Conservation (phyloP, 2,797 vertebrate species). For the Pangasius mekongensis region DNA sequence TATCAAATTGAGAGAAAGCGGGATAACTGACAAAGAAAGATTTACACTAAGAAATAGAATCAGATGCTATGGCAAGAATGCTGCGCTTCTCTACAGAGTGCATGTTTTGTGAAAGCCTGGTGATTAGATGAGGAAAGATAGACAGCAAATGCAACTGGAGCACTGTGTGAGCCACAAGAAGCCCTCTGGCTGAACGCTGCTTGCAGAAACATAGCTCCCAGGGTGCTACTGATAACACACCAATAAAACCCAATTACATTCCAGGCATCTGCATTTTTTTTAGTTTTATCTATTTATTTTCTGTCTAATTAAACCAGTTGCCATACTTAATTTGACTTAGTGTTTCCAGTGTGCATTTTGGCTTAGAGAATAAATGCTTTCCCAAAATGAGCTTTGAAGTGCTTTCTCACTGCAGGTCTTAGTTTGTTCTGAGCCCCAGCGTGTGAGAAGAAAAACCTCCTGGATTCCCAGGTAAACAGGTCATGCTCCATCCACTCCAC, state of each 20-base stretch:
- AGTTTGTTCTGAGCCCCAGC: conserved; percentile 29
- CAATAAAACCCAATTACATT: conserved; percentile 62
- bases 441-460: conserved; percentile 15
- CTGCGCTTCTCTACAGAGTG: conserved; percentile 6
- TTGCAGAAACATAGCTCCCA: conserved; percentile 52
- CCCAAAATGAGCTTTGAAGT: conserved; percentile 53
- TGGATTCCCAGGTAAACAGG: conserved; percentile 54
- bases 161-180: conserved; percentile 41
- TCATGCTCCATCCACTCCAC: conserved; percentile 31
- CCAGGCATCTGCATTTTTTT: conserved; percentile 47
- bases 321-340: conserved; percentile 64
- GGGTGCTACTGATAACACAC: conserved; percentile 56
- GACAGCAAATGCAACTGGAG: conserved; percentile 38
- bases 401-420: conserved; percentile 20
- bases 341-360: conserved; percentile 59
- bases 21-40: background rate
- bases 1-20: background rate
- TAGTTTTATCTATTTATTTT: conserved; percentile 56
- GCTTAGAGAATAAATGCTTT: conserved; percentile 52
- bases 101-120: conserved; percentile 23
- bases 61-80: conserved; percentile 24
- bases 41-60: conserved; percentile 26
- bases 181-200: conserved; percentile 47
- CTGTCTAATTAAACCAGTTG: conserved; percentile 66
- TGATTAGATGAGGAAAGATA: conserved; percentile 44